phyloP scores from a whole-genome alignment of 2,113 vertebrate species.

The Barnardius zonarius region DNA sequence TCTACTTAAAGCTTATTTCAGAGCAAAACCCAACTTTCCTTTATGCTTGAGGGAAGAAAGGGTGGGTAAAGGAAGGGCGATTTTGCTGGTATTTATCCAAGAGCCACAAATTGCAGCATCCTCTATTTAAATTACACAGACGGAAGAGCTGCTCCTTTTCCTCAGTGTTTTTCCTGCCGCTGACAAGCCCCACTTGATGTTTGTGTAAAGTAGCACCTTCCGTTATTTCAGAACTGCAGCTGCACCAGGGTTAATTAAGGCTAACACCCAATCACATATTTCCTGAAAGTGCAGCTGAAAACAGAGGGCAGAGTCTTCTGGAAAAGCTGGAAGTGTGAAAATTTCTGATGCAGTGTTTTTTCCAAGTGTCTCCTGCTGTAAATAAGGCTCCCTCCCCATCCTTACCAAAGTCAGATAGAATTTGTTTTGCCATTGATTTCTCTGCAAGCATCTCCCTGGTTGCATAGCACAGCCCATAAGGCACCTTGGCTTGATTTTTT shows the following conservation, averaged over 20 bases:
- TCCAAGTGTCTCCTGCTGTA: not conserved
- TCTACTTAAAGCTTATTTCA: constrained; percentile 4
- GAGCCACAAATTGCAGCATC: not conserved
- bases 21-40: not conserved
- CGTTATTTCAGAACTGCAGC: not conserved
- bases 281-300: not conserved
- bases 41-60: not conserved
- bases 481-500: not conserved
- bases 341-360: not conserved
- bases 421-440: not conserved
- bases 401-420: not conserved
- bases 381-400: not conserved
- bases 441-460: not conserved
- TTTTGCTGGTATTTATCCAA: not conserved
- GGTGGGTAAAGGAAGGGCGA: not conserved
- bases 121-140: not conserved
- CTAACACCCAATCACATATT: not conserved
- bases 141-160: not conserved
- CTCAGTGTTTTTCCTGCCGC: not conserved
- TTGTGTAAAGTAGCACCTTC: not conserved
- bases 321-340: not conserved
- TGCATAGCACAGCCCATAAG: not conserved
- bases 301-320: not conserved
- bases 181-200: not conserved
- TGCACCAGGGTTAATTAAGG: not conserved